Conservation (phyloP, 1,140 invertebrate genomes). For the Polypedilum pembai region DNA sequence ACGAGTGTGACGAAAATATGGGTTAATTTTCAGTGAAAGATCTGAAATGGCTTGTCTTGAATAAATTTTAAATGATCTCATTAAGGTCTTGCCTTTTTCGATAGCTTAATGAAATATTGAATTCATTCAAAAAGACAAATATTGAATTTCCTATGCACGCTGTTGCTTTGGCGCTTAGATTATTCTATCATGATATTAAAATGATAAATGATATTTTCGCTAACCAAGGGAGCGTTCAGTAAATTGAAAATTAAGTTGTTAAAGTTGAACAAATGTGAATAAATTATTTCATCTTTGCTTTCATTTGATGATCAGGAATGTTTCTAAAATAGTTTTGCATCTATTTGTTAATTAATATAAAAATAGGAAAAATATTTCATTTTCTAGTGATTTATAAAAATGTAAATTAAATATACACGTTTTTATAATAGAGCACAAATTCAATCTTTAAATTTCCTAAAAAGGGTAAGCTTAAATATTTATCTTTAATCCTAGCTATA, state of each 20-base stretch:
- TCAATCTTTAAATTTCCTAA: too few relatives aligned
- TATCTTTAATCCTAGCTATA: too few relatives aligned
- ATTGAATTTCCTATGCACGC: neutral
- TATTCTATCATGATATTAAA: neutral
- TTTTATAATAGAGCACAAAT: too few relatives aligned
- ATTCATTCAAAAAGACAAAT: neutral
- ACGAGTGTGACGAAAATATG: neutral
- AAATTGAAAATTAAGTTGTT: slow-evolving; percentile 19
- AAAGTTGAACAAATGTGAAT: neutral
- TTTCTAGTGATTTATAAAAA: too few relatives aligned
- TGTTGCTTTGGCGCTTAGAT: neutral
- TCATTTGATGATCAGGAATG: too few relatives aligned
- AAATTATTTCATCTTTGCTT: too few relatives aligned
- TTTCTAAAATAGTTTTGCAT: too few relatives aligned
- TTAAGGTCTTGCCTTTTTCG: slow-evolving; percentile 5
- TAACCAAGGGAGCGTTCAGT: neutral
- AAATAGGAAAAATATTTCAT: too few relatives aligned
- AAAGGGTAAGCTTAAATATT: too few relatives aligned
- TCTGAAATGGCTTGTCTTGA: neutral
- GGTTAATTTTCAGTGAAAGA: neutral
- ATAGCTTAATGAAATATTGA: neutral
- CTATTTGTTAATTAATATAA: too few relatives aligned
- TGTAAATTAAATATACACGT: too few relatives aligned
- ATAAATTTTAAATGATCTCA: slow-evolving; percentile 19
- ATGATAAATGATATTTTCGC: slow-evolving; percentile 7